Conservation (phyloP, 2,888 invertebrate genomes). For the Polyommatus icarus region DNA sequence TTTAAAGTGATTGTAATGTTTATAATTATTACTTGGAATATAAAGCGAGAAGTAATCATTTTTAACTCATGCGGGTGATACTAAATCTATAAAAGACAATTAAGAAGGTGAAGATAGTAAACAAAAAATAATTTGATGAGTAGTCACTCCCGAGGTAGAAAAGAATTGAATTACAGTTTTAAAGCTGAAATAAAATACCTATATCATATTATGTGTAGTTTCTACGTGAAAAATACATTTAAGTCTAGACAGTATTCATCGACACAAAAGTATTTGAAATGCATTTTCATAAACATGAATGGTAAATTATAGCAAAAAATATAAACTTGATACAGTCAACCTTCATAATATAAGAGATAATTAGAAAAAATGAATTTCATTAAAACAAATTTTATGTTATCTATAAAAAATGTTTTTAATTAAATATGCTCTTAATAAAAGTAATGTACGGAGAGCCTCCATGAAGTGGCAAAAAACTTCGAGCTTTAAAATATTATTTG, state of each 20-base stretch:
- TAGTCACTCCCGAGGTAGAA: background rate
- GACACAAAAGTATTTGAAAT: background rate
- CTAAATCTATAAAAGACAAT: background rate
- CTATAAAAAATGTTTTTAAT: conserved; percentile 1
- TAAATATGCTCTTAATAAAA: conserved; percentile 21
- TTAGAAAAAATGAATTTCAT: background rate
- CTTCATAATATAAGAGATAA: background rate
- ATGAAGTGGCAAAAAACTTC: conserved; percentile 15
- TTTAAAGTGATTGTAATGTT: background rate
- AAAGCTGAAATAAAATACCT: background rate
- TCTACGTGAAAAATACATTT: too few species aligned
- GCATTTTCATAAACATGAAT: background rate
- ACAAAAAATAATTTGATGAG: background rate
- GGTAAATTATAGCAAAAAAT: background rate
- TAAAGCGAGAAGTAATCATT: background rate
- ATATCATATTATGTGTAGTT: too few species aligned
- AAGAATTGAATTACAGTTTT: background rate
- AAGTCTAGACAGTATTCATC: conserved; percentile 3
- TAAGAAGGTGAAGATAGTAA: background rate
- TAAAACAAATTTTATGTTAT: background rate
- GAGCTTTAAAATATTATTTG: background rate
- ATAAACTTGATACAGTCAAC: background rate
- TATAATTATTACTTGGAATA: background rate
- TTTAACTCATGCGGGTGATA: background rate
- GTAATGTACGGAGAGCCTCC: conserved; percentile 18